Conservation (phyloP, 2,888 invertebrate genomes). For the Synergus japonicus region DNA sequence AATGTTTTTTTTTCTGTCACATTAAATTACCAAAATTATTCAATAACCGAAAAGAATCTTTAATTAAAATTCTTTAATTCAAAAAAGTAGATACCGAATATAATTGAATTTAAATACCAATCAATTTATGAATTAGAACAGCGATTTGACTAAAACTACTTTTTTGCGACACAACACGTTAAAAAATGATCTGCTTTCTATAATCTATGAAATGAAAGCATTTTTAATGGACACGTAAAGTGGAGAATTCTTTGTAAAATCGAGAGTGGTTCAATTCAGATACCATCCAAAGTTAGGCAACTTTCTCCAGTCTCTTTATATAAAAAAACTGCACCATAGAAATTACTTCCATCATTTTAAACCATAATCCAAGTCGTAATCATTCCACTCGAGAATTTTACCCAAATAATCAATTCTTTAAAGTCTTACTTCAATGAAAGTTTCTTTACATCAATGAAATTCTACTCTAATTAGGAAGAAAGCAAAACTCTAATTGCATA, state of each 20-base stretch:
- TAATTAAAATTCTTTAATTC: no score
- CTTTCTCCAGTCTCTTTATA: constrained; percentile 18
- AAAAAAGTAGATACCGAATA: no score
- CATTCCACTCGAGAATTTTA: background rate
- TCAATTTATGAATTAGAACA: background rate
- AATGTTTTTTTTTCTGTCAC: no score
- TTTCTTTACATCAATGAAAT: background rate
- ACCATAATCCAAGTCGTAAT: background rate
- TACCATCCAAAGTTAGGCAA: constrained; percentile 22
- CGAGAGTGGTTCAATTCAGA: constrained; percentile 21
- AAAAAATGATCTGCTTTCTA: constrained; percentile 31
- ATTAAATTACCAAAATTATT: no score
- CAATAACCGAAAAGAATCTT: no score
- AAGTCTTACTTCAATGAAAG: background rate
- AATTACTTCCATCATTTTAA: background rate
- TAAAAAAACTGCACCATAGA: background rate
- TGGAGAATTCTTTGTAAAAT: background rate
- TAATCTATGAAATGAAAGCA: constrained; percentile 11
- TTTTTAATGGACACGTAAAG: background rate
- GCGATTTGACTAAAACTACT: background rate
- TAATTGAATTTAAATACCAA: background rate
- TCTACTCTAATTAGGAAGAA: background rate
- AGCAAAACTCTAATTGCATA: background rate
- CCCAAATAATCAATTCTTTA: background rate
- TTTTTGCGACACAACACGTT: background rate